These are phyloP conservation scores for Zapornia atra DNA, from an alignment of 2,113 vertebrate genomes.

Conservation along the genomic window DNA sequence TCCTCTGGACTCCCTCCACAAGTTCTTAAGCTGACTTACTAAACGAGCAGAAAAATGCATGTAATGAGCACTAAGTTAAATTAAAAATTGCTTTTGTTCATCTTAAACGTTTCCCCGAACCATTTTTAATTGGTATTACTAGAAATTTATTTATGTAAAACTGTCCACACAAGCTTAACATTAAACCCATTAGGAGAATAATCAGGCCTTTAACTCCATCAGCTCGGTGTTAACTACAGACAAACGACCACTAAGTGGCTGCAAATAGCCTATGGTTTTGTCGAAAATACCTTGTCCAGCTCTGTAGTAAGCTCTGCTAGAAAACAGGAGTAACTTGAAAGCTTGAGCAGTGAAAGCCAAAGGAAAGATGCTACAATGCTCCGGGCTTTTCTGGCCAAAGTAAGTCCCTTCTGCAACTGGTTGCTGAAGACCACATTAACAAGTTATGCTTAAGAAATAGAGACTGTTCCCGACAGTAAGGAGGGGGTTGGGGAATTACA, in stretches of 20 bases:
- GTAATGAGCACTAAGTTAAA: neutral
- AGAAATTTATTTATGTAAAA: neutral
- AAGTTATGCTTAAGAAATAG: slow-evolving; percentile 9
- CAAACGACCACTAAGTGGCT: slow-evolving; percentile 33
- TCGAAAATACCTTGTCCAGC: neutral
- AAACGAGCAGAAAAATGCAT: neutral
- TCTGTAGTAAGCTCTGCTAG: neutral
- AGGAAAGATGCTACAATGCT: neutral
- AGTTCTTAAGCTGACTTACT: neutral
- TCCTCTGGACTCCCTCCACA: too few species aligned
- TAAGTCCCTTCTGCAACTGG: neutral
- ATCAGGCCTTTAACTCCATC: slow-evolving; percentile 36
- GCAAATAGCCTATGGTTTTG: slow-evolving; percentile 22
- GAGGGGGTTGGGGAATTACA: neutral
- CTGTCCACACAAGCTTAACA: slow-evolving; percentile 17
- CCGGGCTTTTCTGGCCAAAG: neutral
- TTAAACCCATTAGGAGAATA: slow-evolving; percentile 9
- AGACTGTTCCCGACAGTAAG: neutral
- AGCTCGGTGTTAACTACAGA: neutral
- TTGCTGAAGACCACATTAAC: neutral
- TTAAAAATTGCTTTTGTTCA: neutral
- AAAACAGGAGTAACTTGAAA: neutral
- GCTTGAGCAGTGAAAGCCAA: neutral
- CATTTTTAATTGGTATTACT: neutral
- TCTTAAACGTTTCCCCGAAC: neutral